Evolutionary conservation across 1,140 invertebrate genomes (phyloP), one percentile per base, ranked within the genome.

Genomic region (Brachionus sp.): DNA sequence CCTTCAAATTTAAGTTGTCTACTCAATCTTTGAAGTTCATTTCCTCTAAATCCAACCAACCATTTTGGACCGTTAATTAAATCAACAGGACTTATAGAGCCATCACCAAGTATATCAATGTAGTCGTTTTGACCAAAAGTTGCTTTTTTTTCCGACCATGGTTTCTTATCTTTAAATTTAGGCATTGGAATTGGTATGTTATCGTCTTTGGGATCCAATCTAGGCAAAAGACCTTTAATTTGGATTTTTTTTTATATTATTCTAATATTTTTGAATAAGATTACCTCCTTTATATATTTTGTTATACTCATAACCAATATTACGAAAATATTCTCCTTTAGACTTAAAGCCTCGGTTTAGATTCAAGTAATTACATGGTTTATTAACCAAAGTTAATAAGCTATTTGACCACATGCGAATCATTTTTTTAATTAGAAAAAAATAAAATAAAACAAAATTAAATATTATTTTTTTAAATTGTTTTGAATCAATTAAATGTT

Each of bases 61-160:
- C 95, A 97, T 0, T 89, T 86, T 0, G 95, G 95, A 10, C 96
- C 91, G 84, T 92, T 92, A 85, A 96, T 95, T 2, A 95, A 86
- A 86, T 91, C 92, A 0, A 92, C 92, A 1, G 95, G 95, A 88
- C 95, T 92, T 33, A 97, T 84, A 9, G 91, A 91, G 68, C 93
- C 93, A 87, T 93, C 92, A 1, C 95, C 95, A 35, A 97, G 90
- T 75, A 97, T 96, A 89, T 97, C 90, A 78, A 98, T 97, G 86
- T 97, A 97, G 89, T 98, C 95, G 90, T 98, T 98, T 87, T 97
- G 95, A 1, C 95, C 95, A 90, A 95, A 96, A 0, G 95, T 86
- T 9, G 95, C 94, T 87, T 91, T 91, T 85, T 92, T 92, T 85
- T 92, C 90, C 9, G 87, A 86, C 95, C 95, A 98, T 0, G 86